Conservation (phyloP, 2,888 invertebrate genomes). For the Synergus japonicus region DNA sequence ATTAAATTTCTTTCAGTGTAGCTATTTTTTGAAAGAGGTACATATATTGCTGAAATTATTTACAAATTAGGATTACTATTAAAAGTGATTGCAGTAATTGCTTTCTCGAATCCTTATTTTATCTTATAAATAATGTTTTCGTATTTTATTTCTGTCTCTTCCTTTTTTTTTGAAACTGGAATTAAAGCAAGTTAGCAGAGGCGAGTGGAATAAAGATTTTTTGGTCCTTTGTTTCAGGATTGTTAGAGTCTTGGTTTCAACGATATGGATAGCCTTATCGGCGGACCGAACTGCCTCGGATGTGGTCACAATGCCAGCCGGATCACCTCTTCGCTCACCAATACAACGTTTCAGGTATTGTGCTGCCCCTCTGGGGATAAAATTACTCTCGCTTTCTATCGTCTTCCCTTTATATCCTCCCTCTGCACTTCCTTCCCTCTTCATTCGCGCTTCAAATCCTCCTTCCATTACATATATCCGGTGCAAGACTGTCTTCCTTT, state of each 20-base stretch:
- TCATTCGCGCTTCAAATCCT: neutral
- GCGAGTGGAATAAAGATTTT: slow-evolving; percentile 26
- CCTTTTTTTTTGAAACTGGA: neutral
- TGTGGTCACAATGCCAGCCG: slow-evolving; percentile 58
- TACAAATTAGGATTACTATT: too few species aligned
- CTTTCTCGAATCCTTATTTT: too few species aligned
- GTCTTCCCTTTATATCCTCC: slow-evolving; percentile 1
- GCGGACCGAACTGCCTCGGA: slow-evolving; percentile 57
- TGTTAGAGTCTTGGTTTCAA: slow-evolving; percentile 23
- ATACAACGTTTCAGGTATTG: slow-evolving; percentile 43
- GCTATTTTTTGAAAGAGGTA: too few species aligned
- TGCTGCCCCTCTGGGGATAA: slow-evolving; percentile 44
- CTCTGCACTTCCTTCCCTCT: slow-evolving; percentile 20
- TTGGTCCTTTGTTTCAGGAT: slow-evolving; percentile 16
- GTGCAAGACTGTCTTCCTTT: neutral
- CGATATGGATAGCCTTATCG: slow-evolving; percentile 53
- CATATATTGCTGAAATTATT: too few species aligned
- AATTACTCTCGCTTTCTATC: slow-evolving; percentile 47
- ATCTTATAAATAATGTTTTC: too few species aligned
- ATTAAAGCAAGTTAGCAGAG: slow-evolving; percentile 4
- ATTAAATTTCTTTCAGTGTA: too few species aligned
- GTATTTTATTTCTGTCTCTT: neutral
- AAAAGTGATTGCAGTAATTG: too few species aligned
- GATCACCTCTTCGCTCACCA: slow-evolving; percentile 52
- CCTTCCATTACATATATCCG: slow-evolving; percentile 20